phyloP scores from a whole-genome alignment of 2,797 vertebrate species.

The Cryptoblepharus egeriae region DNA sequence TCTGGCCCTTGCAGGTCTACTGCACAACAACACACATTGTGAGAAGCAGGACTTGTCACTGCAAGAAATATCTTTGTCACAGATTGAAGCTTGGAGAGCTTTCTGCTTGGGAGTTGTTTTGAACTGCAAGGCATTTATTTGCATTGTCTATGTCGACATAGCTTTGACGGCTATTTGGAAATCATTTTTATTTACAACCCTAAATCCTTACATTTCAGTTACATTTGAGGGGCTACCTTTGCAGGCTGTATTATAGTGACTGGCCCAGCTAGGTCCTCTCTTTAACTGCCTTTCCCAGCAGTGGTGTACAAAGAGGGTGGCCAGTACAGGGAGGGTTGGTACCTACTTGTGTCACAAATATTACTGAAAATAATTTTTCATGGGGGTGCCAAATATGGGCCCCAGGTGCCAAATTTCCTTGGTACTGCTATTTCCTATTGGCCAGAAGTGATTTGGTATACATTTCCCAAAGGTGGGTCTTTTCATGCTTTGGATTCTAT shows the following conservation, averaged over 20 bases:
- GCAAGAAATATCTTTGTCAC: constrained; percentile 16
- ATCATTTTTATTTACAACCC: background rate
- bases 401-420: too few relatives aligned
- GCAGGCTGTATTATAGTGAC: background rate
- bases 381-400: too few relatives aligned
- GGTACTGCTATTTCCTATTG: too few relatives aligned
- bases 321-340: too few relatives aligned
- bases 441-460: background rate
- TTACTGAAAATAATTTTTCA: too few relatives aligned
- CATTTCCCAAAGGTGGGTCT: background rate
- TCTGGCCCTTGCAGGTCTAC: constrained; percentile 26
- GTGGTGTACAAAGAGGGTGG: too few relatives aligned
- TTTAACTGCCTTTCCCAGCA: background rate
- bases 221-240: background rate
- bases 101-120: background rate
- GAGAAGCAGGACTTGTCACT: background rate
- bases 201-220: background rate
- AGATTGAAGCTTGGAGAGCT: background rate
- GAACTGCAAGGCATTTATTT: background rate
- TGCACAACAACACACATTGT: background rate
- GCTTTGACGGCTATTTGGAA: constrained; percentile 11
- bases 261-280: background rate
- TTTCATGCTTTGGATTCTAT: background rate
- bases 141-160: background rate
- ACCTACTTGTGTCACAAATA: too few relatives aligned